These are phyloP conservation scores for Glaucomys volans DNA, from an alignment of 2,113 vertebrate genomes.

Conservation along the genomic window DNA sequence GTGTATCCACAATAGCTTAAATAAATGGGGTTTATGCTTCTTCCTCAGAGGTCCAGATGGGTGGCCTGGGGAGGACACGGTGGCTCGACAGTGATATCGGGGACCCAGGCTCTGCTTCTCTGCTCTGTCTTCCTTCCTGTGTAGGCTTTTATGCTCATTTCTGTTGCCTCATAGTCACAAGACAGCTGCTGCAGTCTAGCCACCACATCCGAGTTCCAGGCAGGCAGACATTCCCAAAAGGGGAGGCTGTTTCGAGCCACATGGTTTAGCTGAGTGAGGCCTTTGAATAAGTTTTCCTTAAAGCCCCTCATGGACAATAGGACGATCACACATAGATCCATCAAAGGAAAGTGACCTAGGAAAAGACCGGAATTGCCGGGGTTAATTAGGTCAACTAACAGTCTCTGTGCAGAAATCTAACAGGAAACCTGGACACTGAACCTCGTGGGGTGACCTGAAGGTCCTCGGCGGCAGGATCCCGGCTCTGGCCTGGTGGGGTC, in stretches of 20 bases:
- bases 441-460: neutral
- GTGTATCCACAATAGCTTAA: neutral
- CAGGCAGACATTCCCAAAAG: neutral
- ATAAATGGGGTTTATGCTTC: neutral
- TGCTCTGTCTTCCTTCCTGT: neutral
- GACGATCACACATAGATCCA: neutral
- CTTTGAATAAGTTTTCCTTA: neutral
- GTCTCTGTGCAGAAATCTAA: neutral
- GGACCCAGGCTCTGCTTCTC: neutral
- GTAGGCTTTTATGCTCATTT: neutral
- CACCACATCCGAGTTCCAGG: neutral
- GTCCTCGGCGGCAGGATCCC: neutral
- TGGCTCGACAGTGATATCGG: neutral
- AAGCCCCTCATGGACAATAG: neutral
- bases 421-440: neutral
- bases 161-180: neutral
- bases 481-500: neutral
- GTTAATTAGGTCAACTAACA: too few species aligned
- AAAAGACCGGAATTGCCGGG: neutral
- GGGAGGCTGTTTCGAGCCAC: neutral
- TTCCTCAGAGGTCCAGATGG: neutral
- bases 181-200: neutral
- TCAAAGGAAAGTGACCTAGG: neutral
- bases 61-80: neutral
- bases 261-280: neutral